phyloP scores from a whole-genome alignment of 1,140 invertebrate species.

The Apis dorsata region DNA sequence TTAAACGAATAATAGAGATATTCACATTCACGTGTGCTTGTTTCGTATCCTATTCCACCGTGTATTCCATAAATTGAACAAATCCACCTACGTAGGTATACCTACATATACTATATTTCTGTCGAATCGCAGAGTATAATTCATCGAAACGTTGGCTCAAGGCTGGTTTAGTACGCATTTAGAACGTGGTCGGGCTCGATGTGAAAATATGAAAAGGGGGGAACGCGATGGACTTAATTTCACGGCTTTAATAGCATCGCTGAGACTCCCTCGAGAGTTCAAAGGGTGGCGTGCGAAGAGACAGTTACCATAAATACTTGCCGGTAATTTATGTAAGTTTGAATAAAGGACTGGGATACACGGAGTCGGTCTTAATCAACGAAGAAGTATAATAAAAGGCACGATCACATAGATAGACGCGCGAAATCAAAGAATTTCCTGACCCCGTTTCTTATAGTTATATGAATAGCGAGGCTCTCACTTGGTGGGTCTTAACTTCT shows the following conservation, averaged over 20 bases:
- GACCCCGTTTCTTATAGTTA: background rate
- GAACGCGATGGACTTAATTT: constrained; percentile 38
- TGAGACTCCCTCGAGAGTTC: constrained; percentile 42
- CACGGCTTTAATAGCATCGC: constrained; percentile 42
- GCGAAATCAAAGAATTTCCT: background rate
- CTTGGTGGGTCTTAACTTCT: background rate
- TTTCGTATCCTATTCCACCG: too few species aligned
- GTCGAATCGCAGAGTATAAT: constrained; percentile 8
- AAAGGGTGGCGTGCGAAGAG: constrained; percentile 53
- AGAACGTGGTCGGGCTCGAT: constrained; percentile 9
- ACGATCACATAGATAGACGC: background rate
- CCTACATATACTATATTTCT: background rate
- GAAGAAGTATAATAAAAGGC: constrained; percentile 8
- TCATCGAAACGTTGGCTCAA: background rate
- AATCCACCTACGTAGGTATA: too few species aligned
- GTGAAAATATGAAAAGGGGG: constrained; percentile 29
- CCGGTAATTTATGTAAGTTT: constrained; percentile 55
- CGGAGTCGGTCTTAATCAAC: constrained; percentile 57
- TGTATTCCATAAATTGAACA: too few species aligned
- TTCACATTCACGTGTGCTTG: too few species aligned
- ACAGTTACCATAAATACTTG: constrained; percentile 60
- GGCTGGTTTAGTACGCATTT: background rate
- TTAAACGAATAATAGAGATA: too few species aligned
- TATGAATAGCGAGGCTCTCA: background rate
- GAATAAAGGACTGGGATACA: constrained; percentile 19